Base-by-base conservation (phyloP, 2,888 invertebrate species). In the Tetanocera ferruginea region DNA sequence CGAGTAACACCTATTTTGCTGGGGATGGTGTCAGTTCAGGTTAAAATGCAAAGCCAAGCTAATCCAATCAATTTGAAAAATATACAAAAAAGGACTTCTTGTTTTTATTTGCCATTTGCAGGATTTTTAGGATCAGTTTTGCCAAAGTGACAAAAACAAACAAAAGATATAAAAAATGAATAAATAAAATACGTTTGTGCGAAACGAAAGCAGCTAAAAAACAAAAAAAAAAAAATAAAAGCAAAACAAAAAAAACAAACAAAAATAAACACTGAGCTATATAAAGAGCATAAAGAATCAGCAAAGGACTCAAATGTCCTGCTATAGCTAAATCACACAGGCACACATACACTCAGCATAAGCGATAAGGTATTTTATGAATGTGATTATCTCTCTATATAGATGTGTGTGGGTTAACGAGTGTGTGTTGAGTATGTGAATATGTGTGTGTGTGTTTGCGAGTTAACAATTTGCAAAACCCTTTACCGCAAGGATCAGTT, bases 201-300 rank as follows among this genome's bases (percentile, higher is more conserved):
- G 43, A 43, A 43, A 43, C 3, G 14, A 43, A 43, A 43, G 37
- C 4, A 43, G 11, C 31, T 4, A 31, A 31, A 67, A 67, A 76
- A 75, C 82, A 83, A 80, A 76, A 81, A 73, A 76, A 79, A 80
- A 75, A 79, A 28, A 17, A 23, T n/a, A 23, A 28, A 4, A 62
- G 31, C 57, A 14, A 43, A 69, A 57, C 51, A 9, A 25, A 5
- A 49, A 3, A 73, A 64, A 23, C 19, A 5, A 67, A 4, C n/a
- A 3, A 67, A n/a, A 19, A 37, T 49, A 67, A 67, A 49, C 52
- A 57, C 52, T 3, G 17, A 51, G 25, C 25, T 19, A 34, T 31
- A 55, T 19, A 31, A 28, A 19, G 57, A 28, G 51, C 43, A 43
- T 43, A 49, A 71, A 71, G 19, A 52, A 25, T 34, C 57, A 49